Percentiles rank a stretch among this genome's conserved stretches.
Conservation (phyloP, 2,797 vertebrate species). For the Characodon lateralis region DNA sequence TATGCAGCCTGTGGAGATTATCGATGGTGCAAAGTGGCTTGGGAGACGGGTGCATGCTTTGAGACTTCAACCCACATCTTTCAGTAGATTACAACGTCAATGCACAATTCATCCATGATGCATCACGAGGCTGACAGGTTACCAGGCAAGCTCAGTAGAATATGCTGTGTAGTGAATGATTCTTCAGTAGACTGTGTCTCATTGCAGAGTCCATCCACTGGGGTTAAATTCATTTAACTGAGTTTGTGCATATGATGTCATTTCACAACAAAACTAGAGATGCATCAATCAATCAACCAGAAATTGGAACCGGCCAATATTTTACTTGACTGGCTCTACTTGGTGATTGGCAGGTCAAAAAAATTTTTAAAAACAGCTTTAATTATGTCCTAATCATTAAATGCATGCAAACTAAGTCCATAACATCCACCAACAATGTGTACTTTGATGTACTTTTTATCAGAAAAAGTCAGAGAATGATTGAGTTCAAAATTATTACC, state of each 20-base stretch:
- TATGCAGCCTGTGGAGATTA: not conserved
- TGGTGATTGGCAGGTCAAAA: not conserved
- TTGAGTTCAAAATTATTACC: not conserved
- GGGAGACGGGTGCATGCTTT: not conserved
- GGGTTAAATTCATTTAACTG: not conserved
- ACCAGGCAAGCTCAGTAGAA: slow-evolving; percentile 2
- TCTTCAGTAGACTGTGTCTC: not conserved
- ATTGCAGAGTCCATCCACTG: not conserved
- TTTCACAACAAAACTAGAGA: not conserved
- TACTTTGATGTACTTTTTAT: not conserved
- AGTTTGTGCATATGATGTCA: not conserved
- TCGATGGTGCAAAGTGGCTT: too few relatives aligned
- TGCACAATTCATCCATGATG: not conserved
- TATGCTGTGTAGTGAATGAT: not conserved
- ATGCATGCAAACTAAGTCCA: not conserved
- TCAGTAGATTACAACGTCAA: not conserved
- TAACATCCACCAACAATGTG: not conserved
- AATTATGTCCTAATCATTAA: not conserved
- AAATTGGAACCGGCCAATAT: not conserved
- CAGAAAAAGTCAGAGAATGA: not conserved
- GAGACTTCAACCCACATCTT: not conserved
- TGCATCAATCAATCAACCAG: not conserved
- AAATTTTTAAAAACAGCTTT: not conserved
- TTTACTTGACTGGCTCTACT: too few relatives aligned
- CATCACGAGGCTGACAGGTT: not conserved